phyloP scores from a whole-genome alignment of 2,113 vertebrate genomes.

The Rattus norvegicus region DNA sequence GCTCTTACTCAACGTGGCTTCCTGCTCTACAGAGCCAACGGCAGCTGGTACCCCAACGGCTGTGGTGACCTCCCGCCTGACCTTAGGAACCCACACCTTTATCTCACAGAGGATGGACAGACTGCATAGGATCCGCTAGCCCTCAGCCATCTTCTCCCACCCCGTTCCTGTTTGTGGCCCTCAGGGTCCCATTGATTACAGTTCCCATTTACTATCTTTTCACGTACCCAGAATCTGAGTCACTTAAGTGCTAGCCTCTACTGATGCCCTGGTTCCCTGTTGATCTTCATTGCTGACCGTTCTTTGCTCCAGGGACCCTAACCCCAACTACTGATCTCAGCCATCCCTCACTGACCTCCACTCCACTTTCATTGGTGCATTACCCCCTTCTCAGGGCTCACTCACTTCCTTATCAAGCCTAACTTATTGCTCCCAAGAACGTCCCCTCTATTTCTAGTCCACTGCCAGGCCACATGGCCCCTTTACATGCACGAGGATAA shows the following conservation, averaged over 20 bases:
- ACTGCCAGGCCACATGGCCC: not conserved
- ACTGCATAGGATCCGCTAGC: not conserved
- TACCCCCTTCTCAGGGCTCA: not conserved
- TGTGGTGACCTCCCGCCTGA: conserved; percentile 57
- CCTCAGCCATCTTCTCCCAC: rapidly evolving
- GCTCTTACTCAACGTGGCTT: conserved; percentile 85
- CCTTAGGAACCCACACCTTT: conserved; percentile 33
- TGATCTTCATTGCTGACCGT: not conserved
- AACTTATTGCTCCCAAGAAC: too few species aligned
- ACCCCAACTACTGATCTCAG: not conserved
- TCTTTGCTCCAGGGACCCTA: not conserved
- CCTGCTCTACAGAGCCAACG: conserved; percentile 64
- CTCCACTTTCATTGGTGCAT: not conserved
- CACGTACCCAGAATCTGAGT: rapidly evolving
- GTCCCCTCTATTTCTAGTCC: not conserved
- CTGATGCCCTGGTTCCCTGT: too few species aligned
- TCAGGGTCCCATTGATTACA: too few species aligned
- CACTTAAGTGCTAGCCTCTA: not conserved
- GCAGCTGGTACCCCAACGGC: conserved; percentile 65
- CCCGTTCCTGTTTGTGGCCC: not conserved
- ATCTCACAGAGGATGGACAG: not conserved
- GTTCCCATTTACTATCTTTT: not conserved
- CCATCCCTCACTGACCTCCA: not conserved
- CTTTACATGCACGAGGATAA: too few species aligned
- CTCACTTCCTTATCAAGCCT: not conserved